phyloP scores from a whole-genome alignment of 2,888 invertebrate genomes.

The Ferrisia virgata region DNA sequence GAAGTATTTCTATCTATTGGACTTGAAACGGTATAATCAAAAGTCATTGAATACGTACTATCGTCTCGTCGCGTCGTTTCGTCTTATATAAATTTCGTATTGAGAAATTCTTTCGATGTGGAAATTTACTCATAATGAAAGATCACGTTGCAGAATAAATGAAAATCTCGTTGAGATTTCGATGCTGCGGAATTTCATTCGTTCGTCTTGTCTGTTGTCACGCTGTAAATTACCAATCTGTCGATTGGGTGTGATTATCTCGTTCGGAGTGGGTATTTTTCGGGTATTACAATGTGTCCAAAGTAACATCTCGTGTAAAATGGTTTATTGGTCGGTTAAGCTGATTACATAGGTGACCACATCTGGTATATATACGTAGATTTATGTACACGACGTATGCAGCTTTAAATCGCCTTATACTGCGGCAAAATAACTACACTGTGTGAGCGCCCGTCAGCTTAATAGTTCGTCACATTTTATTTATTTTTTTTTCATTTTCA shows the following conservation, averaged over 20 bases:
- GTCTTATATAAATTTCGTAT: background rate
- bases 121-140: background rate
- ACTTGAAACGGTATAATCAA: background rate
- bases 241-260: background rate
- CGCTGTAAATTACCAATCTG: background rate
- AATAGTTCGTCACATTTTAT: background rate
- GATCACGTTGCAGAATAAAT: background rate
- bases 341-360: background rate
- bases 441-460: background rate
- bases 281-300: background rate
- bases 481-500: background rate
- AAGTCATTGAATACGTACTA: conserved; percentile 1
- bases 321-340: conserved; percentile 4
- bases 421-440: background rate
- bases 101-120: conserved; percentile 2
- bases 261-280: background rate
- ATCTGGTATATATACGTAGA: background rate
- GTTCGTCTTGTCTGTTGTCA: background rate
- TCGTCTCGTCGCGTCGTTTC: no score
- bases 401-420: background rate
- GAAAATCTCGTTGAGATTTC: background rate
- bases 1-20: background rate
- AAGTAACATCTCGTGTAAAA: background rate
- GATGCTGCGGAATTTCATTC: background rate
- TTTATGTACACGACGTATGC: background rate